Evolutionary conservation across 2,113 vertebrate species (phyloP).

Genomic region (Tinamus guttatus): DNA sequence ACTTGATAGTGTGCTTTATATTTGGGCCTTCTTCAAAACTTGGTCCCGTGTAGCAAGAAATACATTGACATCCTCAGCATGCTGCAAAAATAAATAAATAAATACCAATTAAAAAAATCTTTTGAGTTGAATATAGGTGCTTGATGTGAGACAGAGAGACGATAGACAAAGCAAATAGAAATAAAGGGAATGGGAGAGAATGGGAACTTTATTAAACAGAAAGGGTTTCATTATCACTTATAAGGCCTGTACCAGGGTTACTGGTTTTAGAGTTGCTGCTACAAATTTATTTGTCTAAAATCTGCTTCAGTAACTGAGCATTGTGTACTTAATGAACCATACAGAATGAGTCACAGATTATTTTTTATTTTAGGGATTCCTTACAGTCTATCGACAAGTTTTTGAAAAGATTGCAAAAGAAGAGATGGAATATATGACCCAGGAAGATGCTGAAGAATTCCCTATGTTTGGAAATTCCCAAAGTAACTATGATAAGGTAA

Average conservation of each 20-base stretch:
- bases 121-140: not conserved
- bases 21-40: not conserved
- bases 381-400: conserved; percentile 87
- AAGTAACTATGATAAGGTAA: conserved; percentile 94
- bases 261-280: not conserved
- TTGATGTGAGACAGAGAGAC: not conserved
- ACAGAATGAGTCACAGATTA: not conserved
- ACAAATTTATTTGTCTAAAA: not conserved
- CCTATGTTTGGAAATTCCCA: conserved; percentile 90
- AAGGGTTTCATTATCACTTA: not conserved
- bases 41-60: not conserved
- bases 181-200: not conserved
- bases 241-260: not conserved
- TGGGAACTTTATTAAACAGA: not conserved
- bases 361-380: conserved; percentile 87
- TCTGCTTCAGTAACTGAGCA: not conserved
- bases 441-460: conserved; percentile 85
- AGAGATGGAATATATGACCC: conserved; percentile 86
- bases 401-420: conserved; percentile 92
- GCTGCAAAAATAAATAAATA: not conserved
- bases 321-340: rapidly evolving
- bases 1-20: not conserved
- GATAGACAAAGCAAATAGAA: not conserved
- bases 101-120: not conserved
- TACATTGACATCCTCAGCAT: rapidly evolving